Conservation (phyloP, 2,888 invertebrate species). For the Dendrolimus pini region DNA sequence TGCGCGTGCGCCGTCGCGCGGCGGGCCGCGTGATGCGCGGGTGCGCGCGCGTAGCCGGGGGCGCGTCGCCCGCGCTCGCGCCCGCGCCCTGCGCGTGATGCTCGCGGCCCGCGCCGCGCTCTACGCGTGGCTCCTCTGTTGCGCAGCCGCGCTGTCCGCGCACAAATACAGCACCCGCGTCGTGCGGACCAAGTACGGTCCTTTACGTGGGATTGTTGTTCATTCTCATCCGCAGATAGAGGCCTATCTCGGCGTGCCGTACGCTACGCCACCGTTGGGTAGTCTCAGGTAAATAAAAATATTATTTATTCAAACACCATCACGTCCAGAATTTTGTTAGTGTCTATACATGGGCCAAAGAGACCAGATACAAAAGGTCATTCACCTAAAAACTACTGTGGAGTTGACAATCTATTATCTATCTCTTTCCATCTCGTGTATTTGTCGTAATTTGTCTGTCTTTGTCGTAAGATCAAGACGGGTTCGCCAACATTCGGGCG, state of each 20-base stretch:
- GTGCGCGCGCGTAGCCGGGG: constrained; percentile 44
- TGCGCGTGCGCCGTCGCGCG: constrained; percentile 33
- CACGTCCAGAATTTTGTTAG: no score
- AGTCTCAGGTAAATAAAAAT: constrained; percentile 81
- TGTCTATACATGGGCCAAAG: no score
- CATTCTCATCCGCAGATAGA: constrained; percentile 90
- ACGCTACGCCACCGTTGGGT: constrained; percentile 93
- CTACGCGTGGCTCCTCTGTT: constrained; percentile 75
- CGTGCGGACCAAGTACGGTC: constrained; percentile 93
- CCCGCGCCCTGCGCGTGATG: constrained; percentile 60
- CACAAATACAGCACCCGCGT: constrained; percentile 89
- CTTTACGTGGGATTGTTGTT: constrained; percentile 89
- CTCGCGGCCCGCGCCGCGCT: constrained; percentile 72
- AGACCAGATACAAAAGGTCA: no score
- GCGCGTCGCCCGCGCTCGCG: constrained; percentile 45
- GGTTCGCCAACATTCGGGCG: no score
- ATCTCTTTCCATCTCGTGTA: no score
- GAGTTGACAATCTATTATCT: no score
- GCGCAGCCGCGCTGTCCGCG: constrained; percentile 73
- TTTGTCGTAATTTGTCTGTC: no score
- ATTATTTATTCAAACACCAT: not conserved
- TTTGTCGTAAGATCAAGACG: no score
- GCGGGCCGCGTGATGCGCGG: constrained; percentile 49
- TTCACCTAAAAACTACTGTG: no score
- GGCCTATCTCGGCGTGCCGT: constrained; percentile 95